These are phyloP conservation scores for Ischnus inquisitorius DNA, from an alignment of 2,888 invertebrate genomes.

Conservation along the genomic window DNA sequence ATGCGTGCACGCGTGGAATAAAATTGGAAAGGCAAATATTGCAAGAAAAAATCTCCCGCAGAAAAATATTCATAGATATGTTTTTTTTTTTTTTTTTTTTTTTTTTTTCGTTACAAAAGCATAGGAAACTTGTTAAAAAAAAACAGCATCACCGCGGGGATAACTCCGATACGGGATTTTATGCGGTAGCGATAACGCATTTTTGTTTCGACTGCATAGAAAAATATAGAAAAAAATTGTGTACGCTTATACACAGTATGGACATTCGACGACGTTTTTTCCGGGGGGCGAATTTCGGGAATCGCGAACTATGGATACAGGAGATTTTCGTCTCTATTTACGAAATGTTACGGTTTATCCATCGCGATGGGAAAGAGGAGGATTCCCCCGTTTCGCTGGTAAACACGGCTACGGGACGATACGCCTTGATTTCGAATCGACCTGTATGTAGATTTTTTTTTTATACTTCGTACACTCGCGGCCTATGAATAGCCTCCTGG, in stretches of 20 bases:
- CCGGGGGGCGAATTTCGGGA: not conserved
- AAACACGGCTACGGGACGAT: not conserved
- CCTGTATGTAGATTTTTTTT: slow-evolving; percentile 37
- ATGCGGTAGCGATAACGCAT: slow-evolving; percentile 9
- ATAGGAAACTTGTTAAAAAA: slow-evolving; percentile 22
- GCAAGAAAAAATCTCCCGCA: not conserved
- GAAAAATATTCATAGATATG: slow-evolving; percentile 58
- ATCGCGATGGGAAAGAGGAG: not conserved
- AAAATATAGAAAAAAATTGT: not conserved
- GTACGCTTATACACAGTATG: not conserved
- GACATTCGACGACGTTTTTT: slow-evolving; percentile 11
- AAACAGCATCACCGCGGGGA: slow-evolving; percentile 7
- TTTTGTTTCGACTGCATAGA: slow-evolving; percentile 32
- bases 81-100: slow-evolving; percentile 20
- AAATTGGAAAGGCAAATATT: slow-evolving; percentile 40
- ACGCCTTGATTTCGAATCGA: slow-evolving; percentile 45
- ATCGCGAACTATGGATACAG: slow-evolving; percentile 54
- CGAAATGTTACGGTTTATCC: slow-evolving; percentile 56
- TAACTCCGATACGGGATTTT: slow-evolving; percentile 38
- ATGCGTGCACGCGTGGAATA: slow-evolving; percentile 30
- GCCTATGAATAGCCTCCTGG: slow-evolving; percentile 27
- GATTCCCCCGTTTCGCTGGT: not conserved
- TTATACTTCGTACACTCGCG: not conserved
- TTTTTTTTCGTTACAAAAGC: slow-evolving; percentile 15
- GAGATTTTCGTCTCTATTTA: slow-evolving; percentile 59